Evolutionary conservation across 2,888 invertebrate species (phyloP).

Genomic region (Folsomia manolachei): DNA sequence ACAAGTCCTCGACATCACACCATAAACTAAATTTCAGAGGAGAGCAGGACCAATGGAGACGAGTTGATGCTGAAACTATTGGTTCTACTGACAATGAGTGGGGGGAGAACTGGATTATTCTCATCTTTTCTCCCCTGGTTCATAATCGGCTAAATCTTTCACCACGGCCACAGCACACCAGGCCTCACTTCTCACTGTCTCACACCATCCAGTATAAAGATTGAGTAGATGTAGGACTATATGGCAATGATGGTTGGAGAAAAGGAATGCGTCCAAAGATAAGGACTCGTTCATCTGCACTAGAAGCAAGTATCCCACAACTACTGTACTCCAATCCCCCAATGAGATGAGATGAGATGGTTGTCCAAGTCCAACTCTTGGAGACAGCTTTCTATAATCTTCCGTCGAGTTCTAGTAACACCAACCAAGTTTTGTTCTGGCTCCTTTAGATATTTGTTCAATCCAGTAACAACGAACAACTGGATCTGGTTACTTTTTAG

Average conservation of each 20-base stretch:
- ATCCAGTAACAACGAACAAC: too few species aligned
- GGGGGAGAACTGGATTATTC: slow-evolving; percentile 18
- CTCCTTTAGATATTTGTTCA: too few species aligned
- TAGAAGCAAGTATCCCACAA: too few species aligned
- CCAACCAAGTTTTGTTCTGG: not conserved
- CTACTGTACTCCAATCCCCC: too few species aligned
- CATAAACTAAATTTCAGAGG: too few species aligned
- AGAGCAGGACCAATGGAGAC: not conserved
- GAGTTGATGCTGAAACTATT: too few species aligned
- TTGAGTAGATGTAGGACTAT: not conserved
- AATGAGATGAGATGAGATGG: too few species aligned
- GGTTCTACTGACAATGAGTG: not conserved
- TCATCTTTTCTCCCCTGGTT: slow-evolving; percentile 40
- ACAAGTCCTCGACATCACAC: not conserved
- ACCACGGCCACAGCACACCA: not conserved
- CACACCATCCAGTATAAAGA: not conserved
- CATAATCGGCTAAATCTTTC: slow-evolving; percentile 27
- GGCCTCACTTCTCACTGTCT: not conserved
- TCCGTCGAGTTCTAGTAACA: not conserved
- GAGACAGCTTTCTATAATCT: not conserved
- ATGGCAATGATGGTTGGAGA: not conserved
- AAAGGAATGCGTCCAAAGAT: not conserved
- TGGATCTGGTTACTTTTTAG: too few species aligned
- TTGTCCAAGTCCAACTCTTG: not conserved
- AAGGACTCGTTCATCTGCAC: too few species aligned